Evolutionary conservation across 2,797 vertebrate species (phyloP), one percentile per base, ranked within the genome.

Genomic region (Uromys caudimaculatus): DNA sequence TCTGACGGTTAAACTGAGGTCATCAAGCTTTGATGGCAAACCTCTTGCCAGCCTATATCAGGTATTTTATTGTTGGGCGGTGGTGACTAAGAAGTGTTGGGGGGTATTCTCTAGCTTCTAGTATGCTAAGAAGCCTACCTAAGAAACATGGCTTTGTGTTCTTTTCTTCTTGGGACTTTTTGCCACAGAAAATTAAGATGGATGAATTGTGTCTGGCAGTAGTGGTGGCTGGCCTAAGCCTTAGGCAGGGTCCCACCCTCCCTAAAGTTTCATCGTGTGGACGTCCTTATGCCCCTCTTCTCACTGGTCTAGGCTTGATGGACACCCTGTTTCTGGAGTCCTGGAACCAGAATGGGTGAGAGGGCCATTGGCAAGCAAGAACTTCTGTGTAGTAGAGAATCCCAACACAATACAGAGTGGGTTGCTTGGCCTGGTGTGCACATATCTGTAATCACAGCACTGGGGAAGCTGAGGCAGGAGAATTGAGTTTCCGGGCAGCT

Each of bases 261-360:
- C 24, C 35, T 29, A 3, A 23, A 6, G 47, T 38, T 91, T 83
- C 75, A 54, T 84, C 58, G 94, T 86, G 56, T 41, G 12, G 69
- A 16, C 32, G 79, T 47, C 8, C 35, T 79, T 79, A 21, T 82
- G 4, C 64, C n/a, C 44, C 38, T 73, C 76, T 56, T 94, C 32
- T 29, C 79, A 83, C 47, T 87, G 81, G 32, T 52, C 52, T 78
- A 69, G 91, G 92, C 67, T 60, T 86, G 3, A 24, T 82, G 12
- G 38, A 38, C 86, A 76, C 54, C 75, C 88, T 35, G 67, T 89
- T 93, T 96, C 44, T 69, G 58, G 78, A 64, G 32, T 58, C 77
- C 67, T 90, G 82, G 77, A 82, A 88, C 52, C 41, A 60, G 94
- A 60, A 44, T 79, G 96, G 27, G 64, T 52, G 73, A 88, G 79